phyloP scores from a whole-genome alignment of 2,113 vertebrate genomes.

The Gnathonemus longibarbis region DNA sequence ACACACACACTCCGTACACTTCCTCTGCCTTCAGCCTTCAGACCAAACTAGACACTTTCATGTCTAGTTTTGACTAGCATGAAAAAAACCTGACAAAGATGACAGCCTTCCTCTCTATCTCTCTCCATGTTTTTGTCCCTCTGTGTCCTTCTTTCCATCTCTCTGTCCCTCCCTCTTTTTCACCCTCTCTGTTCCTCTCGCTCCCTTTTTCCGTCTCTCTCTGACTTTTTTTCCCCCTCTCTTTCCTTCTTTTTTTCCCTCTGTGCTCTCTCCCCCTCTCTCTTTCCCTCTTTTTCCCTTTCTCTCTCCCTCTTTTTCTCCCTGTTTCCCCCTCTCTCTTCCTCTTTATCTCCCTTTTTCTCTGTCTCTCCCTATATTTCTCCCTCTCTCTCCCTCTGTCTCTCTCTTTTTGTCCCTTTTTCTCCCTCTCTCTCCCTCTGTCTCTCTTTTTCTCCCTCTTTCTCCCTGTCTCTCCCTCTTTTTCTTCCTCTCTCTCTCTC shows the following conservation, averaged over 20 bases:
- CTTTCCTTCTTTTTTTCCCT: not conserved
- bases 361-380: no score
- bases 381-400: no score
- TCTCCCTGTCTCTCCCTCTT: not conserved
- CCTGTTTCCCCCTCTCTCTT: no score
- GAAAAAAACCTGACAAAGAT: conserved; percentile 13
- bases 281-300: not conserved
- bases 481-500: not conserved
- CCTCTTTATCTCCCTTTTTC: no score
- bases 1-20: not conserved
- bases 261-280: no score
- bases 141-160: no score
- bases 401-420: no score
- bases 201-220: not conserved
- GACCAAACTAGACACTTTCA: not conserved
- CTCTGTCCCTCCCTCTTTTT: not conserved
- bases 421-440: not conserved
- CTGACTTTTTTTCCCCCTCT: not conserved
- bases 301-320: not conserved
- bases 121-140: not conserved
- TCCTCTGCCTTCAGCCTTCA: not conserved
- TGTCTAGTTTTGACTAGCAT: not conserved
- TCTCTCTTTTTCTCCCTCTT: not conserved
- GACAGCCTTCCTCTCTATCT: not conserved
- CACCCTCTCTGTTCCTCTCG: not conserved